phyloP scores from a whole-genome alignment of 1,140 invertebrate genomes.

The Bombus impatiens region DNA sequence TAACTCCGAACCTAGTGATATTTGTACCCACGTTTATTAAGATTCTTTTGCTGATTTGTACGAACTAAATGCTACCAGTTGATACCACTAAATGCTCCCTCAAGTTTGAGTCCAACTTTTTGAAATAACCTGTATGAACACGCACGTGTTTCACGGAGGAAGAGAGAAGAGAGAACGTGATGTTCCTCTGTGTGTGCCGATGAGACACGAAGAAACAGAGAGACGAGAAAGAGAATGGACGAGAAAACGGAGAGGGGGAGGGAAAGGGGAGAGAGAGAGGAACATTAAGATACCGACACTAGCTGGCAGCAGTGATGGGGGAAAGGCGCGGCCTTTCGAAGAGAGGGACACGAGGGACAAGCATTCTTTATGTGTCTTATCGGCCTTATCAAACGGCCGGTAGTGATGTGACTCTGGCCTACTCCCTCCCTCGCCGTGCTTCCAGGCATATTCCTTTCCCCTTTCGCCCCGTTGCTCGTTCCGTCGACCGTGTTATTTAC shows the following conservation, averaged over 20 bases:
- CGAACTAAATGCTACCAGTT: neutral
- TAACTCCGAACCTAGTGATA: neutral
- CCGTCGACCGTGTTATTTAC: constrained; percentile 75
- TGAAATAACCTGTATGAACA: neutral
- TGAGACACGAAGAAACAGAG: constrained; percentile 36
- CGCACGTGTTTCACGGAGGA: neutral
- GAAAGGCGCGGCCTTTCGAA: constrained; percentile 47
- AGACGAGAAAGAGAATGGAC: constrained; percentile 36
- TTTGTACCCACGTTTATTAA: neutral
- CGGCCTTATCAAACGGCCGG: constrained; percentile 78
- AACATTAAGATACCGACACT: constrained; percentile 79
- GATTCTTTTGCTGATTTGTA: neutral
- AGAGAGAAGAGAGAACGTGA: constrained; percentile 1
- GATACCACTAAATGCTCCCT: neutral
- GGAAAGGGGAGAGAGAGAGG: constrained; percentile 33
- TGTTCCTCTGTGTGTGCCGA: constrained; percentile 3
- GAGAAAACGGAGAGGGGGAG: neutral
- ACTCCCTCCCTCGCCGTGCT: constrained; percentile 17
- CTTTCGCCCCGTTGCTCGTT: constrained; percentile 52
- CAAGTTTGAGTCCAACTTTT: neutral
- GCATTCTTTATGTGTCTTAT: constrained; percentile 79
- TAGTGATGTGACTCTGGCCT: constrained; percentile 77
- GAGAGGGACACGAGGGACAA: constrained; percentile 70
- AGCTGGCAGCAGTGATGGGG: constrained; percentile 66
- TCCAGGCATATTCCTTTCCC: constrained; percentile 29